Percentiles rank a stretch among this genome's conserved stretches.
These are phyloP conservation scores for Rattus rattus DNA, from an alignment of 2,113 vertebrate genomes.

Conservation along the genomic window DNA sequence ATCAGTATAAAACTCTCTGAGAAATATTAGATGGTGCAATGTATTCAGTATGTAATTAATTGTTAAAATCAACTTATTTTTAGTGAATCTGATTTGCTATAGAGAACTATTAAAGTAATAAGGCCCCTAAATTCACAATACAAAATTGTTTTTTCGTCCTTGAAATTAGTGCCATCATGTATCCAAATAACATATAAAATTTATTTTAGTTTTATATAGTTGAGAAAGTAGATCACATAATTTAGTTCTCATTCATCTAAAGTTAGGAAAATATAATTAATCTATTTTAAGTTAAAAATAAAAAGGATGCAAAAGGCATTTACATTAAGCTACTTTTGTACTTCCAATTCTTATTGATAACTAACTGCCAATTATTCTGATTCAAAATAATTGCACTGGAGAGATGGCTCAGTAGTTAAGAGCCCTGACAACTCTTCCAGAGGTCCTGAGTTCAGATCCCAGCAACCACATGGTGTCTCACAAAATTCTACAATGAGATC, in stretches of 20 bases:
- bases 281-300: background rate
- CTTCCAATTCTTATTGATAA: background rate
- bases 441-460: too few species aligned
- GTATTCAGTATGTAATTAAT: background rate
- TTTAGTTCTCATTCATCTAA: background rate
- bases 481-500: too few species aligned
- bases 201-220: background rate
- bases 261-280: background rate
- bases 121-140: background rate
- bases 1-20: background rate
- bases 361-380: background rate
- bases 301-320: background rate
- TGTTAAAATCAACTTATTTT: background rate
- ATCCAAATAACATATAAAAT: background rate
- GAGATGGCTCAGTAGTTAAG: too few species aligned
- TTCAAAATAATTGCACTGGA: background rate
- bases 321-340: background rate
- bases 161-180: background rate
- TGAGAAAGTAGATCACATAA: background rate
- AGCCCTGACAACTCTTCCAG: too few species aligned
- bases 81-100: background rate
- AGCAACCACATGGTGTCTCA: too few species aligned
- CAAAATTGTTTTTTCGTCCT: background rate
- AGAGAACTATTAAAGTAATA: background rate
- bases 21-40: background rate